A percentile compares a stretch with the other conserved stretches of the same genome.
phyloP scores from a whole-genome alignment of 1,140 invertebrate species.

The Drosophila hydei region DNA sequence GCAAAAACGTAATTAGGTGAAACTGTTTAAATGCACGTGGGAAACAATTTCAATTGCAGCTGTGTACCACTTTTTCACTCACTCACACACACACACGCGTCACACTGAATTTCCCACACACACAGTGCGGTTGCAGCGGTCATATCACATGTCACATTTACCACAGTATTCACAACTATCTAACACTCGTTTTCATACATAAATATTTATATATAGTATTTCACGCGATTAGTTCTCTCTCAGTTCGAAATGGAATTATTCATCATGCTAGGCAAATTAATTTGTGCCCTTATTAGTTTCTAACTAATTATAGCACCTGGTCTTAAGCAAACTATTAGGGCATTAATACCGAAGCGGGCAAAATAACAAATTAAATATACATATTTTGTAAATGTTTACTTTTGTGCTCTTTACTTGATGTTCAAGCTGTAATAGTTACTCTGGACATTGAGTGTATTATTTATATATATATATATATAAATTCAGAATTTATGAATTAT shows the following conservation, averaged over 20 bases:
- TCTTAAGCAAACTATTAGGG: neutral
- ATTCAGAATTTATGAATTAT: too few species aligned
- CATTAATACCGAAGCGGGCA: neutral
- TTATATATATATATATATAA: too few species aligned
- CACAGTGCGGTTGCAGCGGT: conserved; percentile 18
- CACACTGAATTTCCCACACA: conserved; percentile 36
- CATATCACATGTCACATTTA: neutral
- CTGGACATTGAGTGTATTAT: too few species aligned
- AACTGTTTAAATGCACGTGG: conserved; percentile 47
- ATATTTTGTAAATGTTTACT: neutral
- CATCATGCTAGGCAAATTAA: conserved; percentile 7
- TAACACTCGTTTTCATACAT: neutral
- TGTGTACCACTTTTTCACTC: conserved; percentile 33
- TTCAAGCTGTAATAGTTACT: too few species aligned
- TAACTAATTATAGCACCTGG: conserved; percentile 1
- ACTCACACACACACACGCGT: conserved; percentile 4
- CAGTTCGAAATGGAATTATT: too few species aligned
- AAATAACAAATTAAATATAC: neutral
- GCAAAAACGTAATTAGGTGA: conserved; percentile 49
- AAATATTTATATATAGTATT: neutral
- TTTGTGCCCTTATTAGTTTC: neutral
- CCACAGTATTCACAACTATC: neutral
- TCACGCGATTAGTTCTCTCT: too few species aligned
- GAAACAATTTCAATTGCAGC: conserved; percentile 31
- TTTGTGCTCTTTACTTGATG: neutral